Percentiles rank a stretch among this genome's conserved stretches.
These are phyloP conservation scores for Butorides virescens DNA, from an alignment of 2,113 vertebrate species.

Conservation along the genomic window DNA sequence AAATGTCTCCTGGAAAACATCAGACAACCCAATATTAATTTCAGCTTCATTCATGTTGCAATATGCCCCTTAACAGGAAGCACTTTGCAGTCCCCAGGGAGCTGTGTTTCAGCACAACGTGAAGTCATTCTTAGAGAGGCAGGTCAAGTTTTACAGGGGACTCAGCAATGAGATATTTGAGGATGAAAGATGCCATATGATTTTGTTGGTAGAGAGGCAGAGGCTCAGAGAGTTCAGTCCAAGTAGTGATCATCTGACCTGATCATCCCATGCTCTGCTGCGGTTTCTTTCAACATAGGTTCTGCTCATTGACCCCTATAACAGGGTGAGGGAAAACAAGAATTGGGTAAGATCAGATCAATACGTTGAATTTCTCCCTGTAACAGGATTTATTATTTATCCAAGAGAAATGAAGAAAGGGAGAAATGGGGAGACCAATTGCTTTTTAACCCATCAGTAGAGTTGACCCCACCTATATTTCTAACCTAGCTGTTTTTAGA, in stretches of 20 bases:
- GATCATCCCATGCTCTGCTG: neutral
- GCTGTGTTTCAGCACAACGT: neutral
- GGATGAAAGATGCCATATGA: constrained; percentile 45
- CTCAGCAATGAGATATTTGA: constrained; percentile 4
- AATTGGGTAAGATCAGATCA: neutral
- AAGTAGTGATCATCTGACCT: constrained; percentile 19
- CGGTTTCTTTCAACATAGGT: neutral
- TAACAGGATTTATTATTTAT: neutral
- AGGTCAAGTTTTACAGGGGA: neutral
- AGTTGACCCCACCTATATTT: neutral
- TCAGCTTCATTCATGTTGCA: neutral
- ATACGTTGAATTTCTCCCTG: neutral
- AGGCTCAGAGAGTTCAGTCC: constrained; percentile 45
- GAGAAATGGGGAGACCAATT: neutral
- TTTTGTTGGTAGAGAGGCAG: constrained; percentile 51
- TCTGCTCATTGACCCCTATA: neutral
- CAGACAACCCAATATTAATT: neutral
- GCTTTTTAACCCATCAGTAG: neutral
- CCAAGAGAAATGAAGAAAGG: neutral
- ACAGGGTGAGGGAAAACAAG: neutral
- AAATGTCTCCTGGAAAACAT: neutral
- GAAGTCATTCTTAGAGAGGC: neutral
- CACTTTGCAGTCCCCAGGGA: neutral
- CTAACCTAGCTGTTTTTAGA: neutral
- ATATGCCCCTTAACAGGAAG: neutral